Evolutionary conservation across 2,888 invertebrate species (phyloP), one percentile per base, ranked within the genome.

Genomic region (Eilema caniola): DNA sequence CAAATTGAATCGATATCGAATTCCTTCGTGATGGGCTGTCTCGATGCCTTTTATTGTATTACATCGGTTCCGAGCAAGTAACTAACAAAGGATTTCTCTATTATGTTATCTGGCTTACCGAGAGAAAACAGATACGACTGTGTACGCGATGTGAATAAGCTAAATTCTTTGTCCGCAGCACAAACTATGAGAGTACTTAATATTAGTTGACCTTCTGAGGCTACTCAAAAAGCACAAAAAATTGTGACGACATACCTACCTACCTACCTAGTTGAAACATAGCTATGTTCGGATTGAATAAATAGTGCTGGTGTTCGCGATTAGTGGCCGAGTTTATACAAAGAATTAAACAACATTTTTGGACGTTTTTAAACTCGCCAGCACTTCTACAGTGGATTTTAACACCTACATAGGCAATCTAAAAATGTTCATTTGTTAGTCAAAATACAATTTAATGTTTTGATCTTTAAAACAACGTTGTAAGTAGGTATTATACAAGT

Each of bases 1-100:
- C 81, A 80, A 85, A 85, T 78, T 83, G 81, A 82, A 85, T 85
- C 82, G 81, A 83, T 86, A 85, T 85, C 77, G 86, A 66, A 77
- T 79, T 71, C 81, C 83, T 73, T 75, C 67, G 73, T 73, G 79
- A 84, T 79, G 68, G 78, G 72, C 69, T 76, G 74, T 80, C 75
- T 79, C 81, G 79, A 79, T 79, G 75, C 68, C 62, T 79, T 77
- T 77, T 78, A 83, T 81, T 85, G 83, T 86, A 81, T 81, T 82
- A 84, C 84, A 80, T 80, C 79, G 69, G 77, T 76, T 76, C 67
- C 70, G 72, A 33, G 69, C 72, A 74, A 78, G 75, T 70, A 75
- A 72, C 72, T 77, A 80, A 89, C 86, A 90, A 88, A 88, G 87
- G 86, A 83, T 86, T 86, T 86, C 86, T 86, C 81, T 87, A 80